Evolutionary conservation across 2,888 invertebrate species (phyloP), one percentile per base, ranked within the genome.

Genomic region (Calameuta idolon): DNA sequence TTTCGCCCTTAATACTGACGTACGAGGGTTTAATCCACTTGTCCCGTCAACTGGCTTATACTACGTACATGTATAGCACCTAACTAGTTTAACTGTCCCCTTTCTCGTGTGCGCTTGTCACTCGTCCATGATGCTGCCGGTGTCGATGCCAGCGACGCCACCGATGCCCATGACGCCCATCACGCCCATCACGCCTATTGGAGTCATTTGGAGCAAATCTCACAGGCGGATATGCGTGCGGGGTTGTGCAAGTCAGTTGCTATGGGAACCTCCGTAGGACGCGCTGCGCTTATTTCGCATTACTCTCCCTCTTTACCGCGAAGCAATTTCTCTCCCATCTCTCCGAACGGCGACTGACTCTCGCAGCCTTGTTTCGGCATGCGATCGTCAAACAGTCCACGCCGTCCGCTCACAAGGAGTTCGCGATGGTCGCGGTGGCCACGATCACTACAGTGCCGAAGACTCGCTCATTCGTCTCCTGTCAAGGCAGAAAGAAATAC

Each of bases 11-110:
- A 77, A 77, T 75, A 77, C 75, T 75, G 75, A 68, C 69, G 74
- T 75, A 75, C 75, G 74, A 40, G 69, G 30, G 75, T 40, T 69
- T 77, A 75, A 77, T 77, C 77, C 77, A 77, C 77, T 77, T 77
- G 77, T 77, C 74, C 75, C 74, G 75, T 77, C 77, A 77, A 77
- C 77, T 69, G 77, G 77, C 77, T 77, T 75, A 77, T 75, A 77
- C 35, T 12, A 3, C 0, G 33, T 33, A 33, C 4, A 33, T 4
- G 33, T 77, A 75, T 77, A 75, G 77, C 75, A 30, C 77, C 77
- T 77, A 77, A 77, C 77, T 75, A 77, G 77, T 77, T 77, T 75
- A 77, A 77, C 71, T 77, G 33, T 75, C 75, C 77, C 34, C 77
- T 34, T 73, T 37, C 74, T n/a, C 69, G 69, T 77, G 34, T 69